Conservation (phyloP, 2,797 vertebrate genomes). For the Gila robusta region DNA sequence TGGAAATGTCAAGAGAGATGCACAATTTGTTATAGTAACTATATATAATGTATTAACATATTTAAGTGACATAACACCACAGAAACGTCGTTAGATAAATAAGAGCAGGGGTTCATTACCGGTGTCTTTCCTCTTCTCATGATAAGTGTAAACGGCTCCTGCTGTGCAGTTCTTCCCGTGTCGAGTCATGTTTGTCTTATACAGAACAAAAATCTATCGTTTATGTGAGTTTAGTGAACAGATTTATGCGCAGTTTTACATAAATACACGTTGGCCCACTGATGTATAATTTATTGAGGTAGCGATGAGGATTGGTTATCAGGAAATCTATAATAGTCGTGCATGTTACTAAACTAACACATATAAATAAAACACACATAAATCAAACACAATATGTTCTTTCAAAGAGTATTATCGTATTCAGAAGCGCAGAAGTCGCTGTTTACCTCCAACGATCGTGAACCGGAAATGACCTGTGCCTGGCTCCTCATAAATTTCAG, state of each 20-base stretch:
- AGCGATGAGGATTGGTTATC: neutral
- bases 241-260: neutral
- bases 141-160: conserved; percentile 92
- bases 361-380: neutral
- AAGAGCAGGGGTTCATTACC: conserved; percentile 70
- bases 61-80: neutral
- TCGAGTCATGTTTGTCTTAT: conserved; percentile 81
- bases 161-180: conserved; percentile 94
- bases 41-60: neutral
- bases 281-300: neutral
- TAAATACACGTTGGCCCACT: neutral
- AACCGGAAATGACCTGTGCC: neutral
- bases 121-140: conserved; percentile 93
- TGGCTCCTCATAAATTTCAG: neutral
- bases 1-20: conserved; percentile 56
- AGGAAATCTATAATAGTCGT: neutral
- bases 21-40: neutral
- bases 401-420: neutral
- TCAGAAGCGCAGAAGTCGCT: neutral
- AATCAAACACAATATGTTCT: neutral
- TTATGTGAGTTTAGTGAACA: neutral
- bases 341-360: neutral
- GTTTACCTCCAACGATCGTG: conserved; percentile 7
- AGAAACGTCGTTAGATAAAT: neutral
- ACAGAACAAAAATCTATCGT: neutral